Percentiles rank a stretch among this genome's conserved stretches.
Evolutionary conservation across 2,888 invertebrate species (phyloP).

Genomic region (Catonia carolina): DNA sequence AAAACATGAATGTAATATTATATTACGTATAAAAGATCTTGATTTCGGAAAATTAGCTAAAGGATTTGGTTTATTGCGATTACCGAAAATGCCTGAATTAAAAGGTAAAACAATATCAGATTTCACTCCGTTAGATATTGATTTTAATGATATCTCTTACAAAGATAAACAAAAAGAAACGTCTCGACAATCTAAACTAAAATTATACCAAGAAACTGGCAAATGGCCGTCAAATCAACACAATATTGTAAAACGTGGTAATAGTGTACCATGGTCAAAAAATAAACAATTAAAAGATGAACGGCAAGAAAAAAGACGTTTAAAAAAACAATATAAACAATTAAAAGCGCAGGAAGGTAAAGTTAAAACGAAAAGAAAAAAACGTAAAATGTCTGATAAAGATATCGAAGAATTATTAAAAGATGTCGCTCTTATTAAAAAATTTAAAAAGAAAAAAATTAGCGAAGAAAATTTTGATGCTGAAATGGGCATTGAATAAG

Average conservation of each 20-base stretch:
- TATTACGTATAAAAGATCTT: constrained; percentile 78
- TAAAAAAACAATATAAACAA: constrained; percentile 55
- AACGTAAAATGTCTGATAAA: constrained; percentile 57
- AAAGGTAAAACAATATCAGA: constrained; percentile 54
- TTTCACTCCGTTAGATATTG: constrained; percentile 56
- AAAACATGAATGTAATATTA: constrained; percentile 90
- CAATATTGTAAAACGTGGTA: constrained; percentile 7
- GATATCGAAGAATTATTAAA: constrained; percentile 70
- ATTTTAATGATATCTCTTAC: constrained; percentile 69
- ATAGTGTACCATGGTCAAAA: constrained; percentile 68
- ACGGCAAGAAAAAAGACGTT: constrained; percentile 53
- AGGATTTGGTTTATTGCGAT: constrained; percentile 80
- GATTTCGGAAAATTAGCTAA: constrained; percentile 77
- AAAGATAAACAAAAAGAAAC: constrained; percentile 71
- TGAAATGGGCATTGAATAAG: constrained; percentile 40
- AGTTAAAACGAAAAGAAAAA: constrained; percentile 44
- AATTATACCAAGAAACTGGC: constrained; percentile 64
- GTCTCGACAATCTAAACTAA: constrained; percentile 62
- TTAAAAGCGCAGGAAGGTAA: constrained; percentile 46
- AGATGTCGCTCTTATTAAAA: constrained; percentile 78
- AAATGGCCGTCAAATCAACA: constrained; percentile 60
- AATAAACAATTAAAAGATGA: constrained; percentile 64
- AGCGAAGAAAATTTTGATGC: constrained; percentile 45
- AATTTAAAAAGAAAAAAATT: constrained; percentile 73
- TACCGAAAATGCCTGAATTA: constrained; percentile 95